Conservation (phyloP, 1,140 invertebrate species). For the Drosophila obscura region DNA sequence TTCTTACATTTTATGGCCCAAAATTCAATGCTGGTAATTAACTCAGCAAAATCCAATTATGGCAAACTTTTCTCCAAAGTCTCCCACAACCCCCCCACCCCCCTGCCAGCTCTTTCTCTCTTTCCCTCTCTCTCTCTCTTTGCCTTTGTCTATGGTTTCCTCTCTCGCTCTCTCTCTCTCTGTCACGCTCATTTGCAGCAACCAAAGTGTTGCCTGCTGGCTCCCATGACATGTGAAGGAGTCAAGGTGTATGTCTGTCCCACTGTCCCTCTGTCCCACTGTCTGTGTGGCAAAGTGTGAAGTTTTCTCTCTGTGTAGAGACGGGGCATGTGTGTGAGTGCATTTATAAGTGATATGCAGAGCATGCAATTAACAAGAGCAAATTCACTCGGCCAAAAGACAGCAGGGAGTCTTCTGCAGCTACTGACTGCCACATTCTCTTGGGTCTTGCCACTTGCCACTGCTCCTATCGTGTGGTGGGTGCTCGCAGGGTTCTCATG, state of each 20-base stretch:
- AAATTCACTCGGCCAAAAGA: slow-evolving; percentile 61
- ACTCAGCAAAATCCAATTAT: slow-evolving; percentile 83
- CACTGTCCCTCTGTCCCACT: slow-evolving; percentile 6
- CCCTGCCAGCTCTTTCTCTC: not conserved
- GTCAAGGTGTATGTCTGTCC: slow-evolving; percentile 30
- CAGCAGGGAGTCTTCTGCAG: slow-evolving; percentile 1
- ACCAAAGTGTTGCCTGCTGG: not conserved
- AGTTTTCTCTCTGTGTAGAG: slow-evolving; percentile 15
- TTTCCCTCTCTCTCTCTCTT: not conserved
- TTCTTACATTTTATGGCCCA: slow-evolving; percentile 70
- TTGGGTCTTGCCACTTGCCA: slow-evolving; percentile 2
- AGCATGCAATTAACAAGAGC: slow-evolving; percentile 83
- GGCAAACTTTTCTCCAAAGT: slow-evolving; percentile 76
- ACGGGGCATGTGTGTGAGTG: slow-evolving; percentile 44
- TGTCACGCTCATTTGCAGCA: not conserved
- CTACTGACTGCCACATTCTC: not conserved
- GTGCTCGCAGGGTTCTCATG: slow-evolving; percentile 49
- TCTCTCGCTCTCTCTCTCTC: not conserved
- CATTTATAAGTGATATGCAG: slow-evolving; percentile 83
- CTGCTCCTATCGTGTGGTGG: not conserved
- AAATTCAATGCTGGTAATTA: slow-evolving; percentile 83
- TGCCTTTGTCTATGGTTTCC: not conserved
- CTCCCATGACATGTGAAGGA: slow-evolving; percentile 7
- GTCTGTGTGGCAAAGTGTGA: slow-evolving; percentile 32
- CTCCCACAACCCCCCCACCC: slow-evolving; percentile 16